Conservation (phyloP, 1,140 invertebrate species). For the Sitodiplosis mosellana region DNA sequence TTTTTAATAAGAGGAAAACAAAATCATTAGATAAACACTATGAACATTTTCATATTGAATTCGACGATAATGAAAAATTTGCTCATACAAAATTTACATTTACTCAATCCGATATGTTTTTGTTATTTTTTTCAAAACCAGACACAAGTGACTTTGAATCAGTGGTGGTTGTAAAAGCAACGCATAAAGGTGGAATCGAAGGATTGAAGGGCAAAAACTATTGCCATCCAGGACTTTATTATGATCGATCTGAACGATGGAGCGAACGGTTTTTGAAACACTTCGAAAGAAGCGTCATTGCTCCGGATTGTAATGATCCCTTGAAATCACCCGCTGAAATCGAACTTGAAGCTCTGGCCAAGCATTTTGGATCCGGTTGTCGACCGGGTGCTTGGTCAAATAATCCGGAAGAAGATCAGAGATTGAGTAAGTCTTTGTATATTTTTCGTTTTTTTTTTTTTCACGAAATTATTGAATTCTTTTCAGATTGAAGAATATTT, state of each 20-base stretch:
- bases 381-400: slow-evolving; percentile 43
- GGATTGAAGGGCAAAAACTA: slow-evolving; percentile 30
- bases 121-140: slow-evolving; percentile 14
- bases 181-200: slow-evolving; percentile 21
- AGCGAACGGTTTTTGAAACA: slow-evolving; percentile 35
- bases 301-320: slow-evolving; percentile 8
- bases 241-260: slow-evolving; percentile 30
- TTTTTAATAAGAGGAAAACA: too few relatives aligned
- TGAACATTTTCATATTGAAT: too few relatives aligned
- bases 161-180: slow-evolving; percentile 32
- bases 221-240: slow-evolving; percentile 40
- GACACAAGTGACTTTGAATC: slow-evolving; percentile 33
- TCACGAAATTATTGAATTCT: not conserved
- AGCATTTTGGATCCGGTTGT: slow-evolving; percentile 40
- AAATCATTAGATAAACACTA: too few relatives aligned
- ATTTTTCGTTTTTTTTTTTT: not conserved
- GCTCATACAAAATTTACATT: too few relatives aligned
- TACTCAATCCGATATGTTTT: too few relatives aligned
- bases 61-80: too few relatives aligned
- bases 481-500: not conserved
- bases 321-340: slow-evolving; percentile 30
- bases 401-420: slow-evolving; percentile 28
- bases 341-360: slow-evolving; percentile 29
- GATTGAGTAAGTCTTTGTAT: slow-evolving; percentile 45
- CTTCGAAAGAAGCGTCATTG: slow-evolving; percentile 29